Percentiles rank a stretch among this genome's conserved stretches.
phyloP scores from a whole-genome alignment of 2,797 vertebrate species.

The Characodon lateralis region DNA sequence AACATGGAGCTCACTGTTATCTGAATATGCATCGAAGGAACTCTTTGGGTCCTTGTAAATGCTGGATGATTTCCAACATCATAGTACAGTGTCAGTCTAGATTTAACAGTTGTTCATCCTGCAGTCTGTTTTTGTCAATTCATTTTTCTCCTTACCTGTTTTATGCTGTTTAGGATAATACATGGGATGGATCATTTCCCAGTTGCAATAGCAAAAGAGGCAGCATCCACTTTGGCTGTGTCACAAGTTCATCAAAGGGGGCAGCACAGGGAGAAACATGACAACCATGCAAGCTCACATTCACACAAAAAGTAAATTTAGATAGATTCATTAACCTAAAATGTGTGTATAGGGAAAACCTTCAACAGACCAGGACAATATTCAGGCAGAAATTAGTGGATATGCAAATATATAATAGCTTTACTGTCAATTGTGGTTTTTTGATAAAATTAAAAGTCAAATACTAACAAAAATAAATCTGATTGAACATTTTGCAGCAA shows the following conservation, averaged over 20 bases:
- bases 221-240: background rate
- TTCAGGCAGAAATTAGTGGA: background rate
- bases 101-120: background rate
- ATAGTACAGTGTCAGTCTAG: background rate
- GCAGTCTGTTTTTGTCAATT: background rate
- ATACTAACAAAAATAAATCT: background rate
- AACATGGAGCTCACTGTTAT: background rate
- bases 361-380: background rate
- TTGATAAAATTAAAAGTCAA: background rate
- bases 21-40: background rate
- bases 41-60: background rate
- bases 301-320: background rate
- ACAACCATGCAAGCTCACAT: background rate
- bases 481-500: background rate
- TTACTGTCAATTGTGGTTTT: background rate
- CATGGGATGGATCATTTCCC: background rate
- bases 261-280: background rate
- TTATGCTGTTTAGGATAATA: background rate
- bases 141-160: background rate
- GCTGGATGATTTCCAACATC: background rate
- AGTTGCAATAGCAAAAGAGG: background rate
- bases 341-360: background rate
- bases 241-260: slow-evolving; percentile 4
- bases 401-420: background rate
- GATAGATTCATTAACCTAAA: background rate